Base-by-base conservation (phyloP, 92 coral and sea anemone species). In the Bergia puertoricense region DNA sequence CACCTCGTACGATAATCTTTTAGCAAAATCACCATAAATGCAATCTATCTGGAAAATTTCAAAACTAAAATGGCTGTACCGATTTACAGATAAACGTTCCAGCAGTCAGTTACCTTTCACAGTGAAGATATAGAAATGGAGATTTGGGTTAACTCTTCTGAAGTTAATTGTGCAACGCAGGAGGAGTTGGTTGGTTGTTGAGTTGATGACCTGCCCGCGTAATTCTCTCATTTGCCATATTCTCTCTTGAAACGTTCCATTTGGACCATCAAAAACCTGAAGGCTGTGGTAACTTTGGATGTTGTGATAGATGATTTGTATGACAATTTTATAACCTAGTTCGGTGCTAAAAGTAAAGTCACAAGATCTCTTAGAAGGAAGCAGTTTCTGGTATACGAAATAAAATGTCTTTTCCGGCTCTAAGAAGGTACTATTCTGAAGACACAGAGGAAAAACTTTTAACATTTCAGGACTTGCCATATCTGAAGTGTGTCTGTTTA, bases 391-490 rank as follows among this genome's bases (percentile, higher is more conserved):
- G 67, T 59, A 67, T 2, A 42, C 66, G 43, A 91, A 91, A 41
- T 83, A 57, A 4, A 73, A 79, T 0, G 88, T 81, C 42, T 74
- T 73, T 10, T 89, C 88, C 7, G 85, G 75, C 14, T 57, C 42
- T 4, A 93, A 15, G 82, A 67, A 86, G 2, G 92, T 89, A 43
- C 22, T 62, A 65, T 93, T 93, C 11, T 56, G 18, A 11, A 81
- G 44, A 71, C 96, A 93, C 15, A 87, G n/a, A 23, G 80, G 89
- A 16, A 88, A n/a, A 43, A 56, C 62, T 65, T 22, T 76, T 67
- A 23, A 22, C 37, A 87, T 71, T 6, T 80, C 91, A 22, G 91
- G 86, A 74, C 88, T 92, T 37, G 92, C 86, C 80, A 92, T 73
- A 36, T 87, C 77, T 22, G 74, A 45, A 0, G 92, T 81, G 68